These are phyloP conservation scores for Daktulosphaira vitifoliae DNA, from an alignment of 1,140 invertebrate genomes.

Conservation along the genomic window DNA sequence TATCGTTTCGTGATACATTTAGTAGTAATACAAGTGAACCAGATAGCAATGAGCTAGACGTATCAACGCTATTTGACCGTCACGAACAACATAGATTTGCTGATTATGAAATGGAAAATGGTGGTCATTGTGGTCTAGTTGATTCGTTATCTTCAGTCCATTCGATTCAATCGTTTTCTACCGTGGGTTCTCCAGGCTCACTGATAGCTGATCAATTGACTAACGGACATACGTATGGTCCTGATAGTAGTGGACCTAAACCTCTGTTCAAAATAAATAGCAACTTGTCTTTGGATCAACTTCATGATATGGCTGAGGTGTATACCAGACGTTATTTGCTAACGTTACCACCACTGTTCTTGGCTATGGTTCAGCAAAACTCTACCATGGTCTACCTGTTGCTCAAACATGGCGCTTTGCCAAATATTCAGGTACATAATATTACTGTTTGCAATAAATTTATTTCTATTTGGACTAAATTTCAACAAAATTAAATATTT, in stretches of 20 bases:
- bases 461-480: no score
- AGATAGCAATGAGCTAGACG: constrained; percentile 37
- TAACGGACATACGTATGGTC: background rate
- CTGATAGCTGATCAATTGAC: constrained; percentile 5
- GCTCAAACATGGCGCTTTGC: constrained; percentile 49
- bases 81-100: constrained; percentile 42
- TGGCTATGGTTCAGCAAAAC: constrained; percentile 48
- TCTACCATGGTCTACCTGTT: constrained; percentile 48
- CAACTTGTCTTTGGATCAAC: constrained; percentile 38
- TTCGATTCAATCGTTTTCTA: constrained; percentile 23
- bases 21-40: background rate
- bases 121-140: background rate
- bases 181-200: constrained; percentile 9
- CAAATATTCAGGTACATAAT: constrained; percentile 45
- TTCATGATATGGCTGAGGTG: constrained; percentile 42
- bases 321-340: constrained; percentile 48
- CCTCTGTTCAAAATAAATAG: constrained; percentile 41
- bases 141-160: constrained; percentile 2
- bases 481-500: no score
- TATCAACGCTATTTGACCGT: constrained; percentile 43
- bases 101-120: constrained; percentile 34
- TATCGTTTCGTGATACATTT: constrained; percentile 42
- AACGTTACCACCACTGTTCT: constrained; percentile 49
- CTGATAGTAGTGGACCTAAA: constrained; percentile 23
- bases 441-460: background rate